These are phyloP conservation scores for Pipistrellus pygmaeus DNA, from an alignment of 2,797 vertebrate genomes.

Conservation along the genomic window DNA sequence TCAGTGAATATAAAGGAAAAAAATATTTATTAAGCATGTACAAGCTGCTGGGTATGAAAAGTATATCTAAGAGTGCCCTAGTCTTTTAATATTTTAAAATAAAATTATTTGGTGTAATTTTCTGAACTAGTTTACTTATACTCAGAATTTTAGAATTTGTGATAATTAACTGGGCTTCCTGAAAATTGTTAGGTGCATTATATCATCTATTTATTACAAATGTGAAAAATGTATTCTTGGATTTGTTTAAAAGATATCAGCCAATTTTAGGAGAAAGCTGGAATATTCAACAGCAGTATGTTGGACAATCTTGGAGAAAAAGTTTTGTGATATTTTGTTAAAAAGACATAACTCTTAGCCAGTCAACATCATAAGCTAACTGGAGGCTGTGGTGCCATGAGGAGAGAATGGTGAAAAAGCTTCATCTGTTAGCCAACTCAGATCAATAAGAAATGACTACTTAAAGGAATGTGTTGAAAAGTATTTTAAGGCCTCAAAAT, in stretches of 20 bases:
- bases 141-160: neutral
- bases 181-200: slow-evolving; percentile 2
- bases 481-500: neutral
- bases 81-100: slow-evolving; percentile 8
- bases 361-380: neutral
- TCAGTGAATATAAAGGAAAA: slow-evolving; percentile 29
- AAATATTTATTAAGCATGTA: neutral
- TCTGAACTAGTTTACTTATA: neutral
- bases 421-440: slow-evolving; percentile 17
- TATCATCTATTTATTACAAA: neutral
- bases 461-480: slow-evolving; percentile 18
- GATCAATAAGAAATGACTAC: neutral
- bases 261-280: neutral
- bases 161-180: slow-evolving; percentile 27
- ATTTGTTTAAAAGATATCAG: neutral
- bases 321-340: neutral
- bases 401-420: neutral
- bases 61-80: neutral
- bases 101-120: neutral
- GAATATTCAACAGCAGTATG: neutral
- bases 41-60: neutral
- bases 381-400: neutral
- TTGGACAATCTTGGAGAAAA: neutral
- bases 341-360: neutral
- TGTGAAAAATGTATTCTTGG: neutral